These are phyloP conservation scores for Apostichopus parvimensis DNA, from an alignment of 35 echinoderm and acorn worm genomes.

Conservation along the genomic window DNA sequence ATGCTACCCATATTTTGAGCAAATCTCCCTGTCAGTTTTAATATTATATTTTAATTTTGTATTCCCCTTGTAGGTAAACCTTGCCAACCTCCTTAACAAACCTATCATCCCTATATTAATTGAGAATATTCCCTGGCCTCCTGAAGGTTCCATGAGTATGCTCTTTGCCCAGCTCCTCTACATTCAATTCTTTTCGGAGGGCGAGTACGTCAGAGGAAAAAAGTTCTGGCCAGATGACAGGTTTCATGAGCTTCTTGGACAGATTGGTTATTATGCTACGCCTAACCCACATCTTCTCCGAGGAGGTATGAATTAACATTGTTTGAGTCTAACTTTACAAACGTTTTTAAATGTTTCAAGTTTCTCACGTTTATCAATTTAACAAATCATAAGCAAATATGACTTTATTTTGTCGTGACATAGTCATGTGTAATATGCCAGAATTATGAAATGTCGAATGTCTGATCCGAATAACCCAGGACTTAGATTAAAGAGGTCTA, in stretches of 20 bases:
- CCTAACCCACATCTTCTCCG: constrained; percentile 70
- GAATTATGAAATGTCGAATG: too few relatives aligned
- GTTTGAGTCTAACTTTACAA: too few relatives aligned
- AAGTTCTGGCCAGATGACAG: constrained; percentile 92
- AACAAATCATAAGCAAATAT: too few relatives aligned
- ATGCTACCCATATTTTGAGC: too few relatives aligned
- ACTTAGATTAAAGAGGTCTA: too few relatives aligned
- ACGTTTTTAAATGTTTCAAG: too few relatives aligned
- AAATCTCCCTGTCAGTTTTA: too few relatives aligned
- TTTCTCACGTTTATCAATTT: too few relatives aligned
- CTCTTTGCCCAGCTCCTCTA: constrained; percentile 90
- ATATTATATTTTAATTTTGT: too few relatives aligned
- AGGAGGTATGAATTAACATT: constrained; percentile 50
- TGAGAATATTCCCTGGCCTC: constrained; percentile 84
- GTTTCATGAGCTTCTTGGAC: constrained; percentile 72
- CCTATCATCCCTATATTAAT: constrained; percentile 97
- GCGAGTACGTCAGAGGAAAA: constrained; percentile 84
- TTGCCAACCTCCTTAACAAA: constrained; percentile 94
- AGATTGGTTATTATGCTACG: constrained; percentile 75
- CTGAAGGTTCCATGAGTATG: constrained; percentile 96
- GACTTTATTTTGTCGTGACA: too few relatives aligned
- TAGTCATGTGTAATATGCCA: too few relatives aligned
- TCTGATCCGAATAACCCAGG: too few relatives aligned
- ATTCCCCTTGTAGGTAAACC: constrained; percentile 76
- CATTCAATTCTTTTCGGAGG: constrained; percentile 83